Evolutionary conservation across 2,113 vertebrate species (phyloP).

Genomic region (Nansenia antarctica): DNA sequence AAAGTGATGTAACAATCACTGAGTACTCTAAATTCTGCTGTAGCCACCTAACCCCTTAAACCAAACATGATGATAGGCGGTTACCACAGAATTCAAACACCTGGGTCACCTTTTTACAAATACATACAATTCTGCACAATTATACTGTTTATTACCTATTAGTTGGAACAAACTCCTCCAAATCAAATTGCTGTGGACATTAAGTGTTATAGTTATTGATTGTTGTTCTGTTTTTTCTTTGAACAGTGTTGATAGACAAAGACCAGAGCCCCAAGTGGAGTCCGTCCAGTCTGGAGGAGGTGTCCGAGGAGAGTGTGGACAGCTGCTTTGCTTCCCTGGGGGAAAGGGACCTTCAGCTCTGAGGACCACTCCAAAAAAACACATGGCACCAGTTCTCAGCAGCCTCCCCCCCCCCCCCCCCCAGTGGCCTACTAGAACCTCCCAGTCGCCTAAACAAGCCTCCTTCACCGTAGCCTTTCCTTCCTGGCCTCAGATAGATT

Average conservation of each 20-base stretch:
- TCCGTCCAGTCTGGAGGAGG: slow-evolving; percentile 81
- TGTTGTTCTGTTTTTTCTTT: neutral
- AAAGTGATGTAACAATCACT: too few species aligned
- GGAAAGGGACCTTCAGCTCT: slow-evolving; percentile 81
- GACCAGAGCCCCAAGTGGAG: slow-evolving; percentile 90
- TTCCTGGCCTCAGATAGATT: neutral
- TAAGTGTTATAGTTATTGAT: neutral
- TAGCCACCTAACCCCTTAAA: too few species aligned
- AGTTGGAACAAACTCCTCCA: neutral
- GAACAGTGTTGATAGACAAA: slow-evolving; percentile 89
- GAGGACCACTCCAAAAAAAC: slow-evolving; percentile 34
- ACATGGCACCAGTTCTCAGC: neutral
- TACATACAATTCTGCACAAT: neutral
- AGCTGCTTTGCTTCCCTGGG: slow-evolving; percentile 84
- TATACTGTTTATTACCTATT: neutral
- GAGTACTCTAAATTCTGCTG: too few species aligned
- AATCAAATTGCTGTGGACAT: neutral
- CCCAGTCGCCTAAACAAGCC: neutral
- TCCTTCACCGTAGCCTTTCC: slow-evolving; percentile 16
- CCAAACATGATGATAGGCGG: too few species aligned
- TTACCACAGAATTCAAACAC: too few species aligned
- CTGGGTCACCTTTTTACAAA: neutral
- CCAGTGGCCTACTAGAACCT: slow-evolving; percentile 18
- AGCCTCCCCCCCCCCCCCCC: slow-evolving; percentile 9
- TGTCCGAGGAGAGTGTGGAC: slow-evolving; percentile 82